Conservation (phyloP, 2,888 invertebrate genomes). For the Netelia virgata region DNA sequence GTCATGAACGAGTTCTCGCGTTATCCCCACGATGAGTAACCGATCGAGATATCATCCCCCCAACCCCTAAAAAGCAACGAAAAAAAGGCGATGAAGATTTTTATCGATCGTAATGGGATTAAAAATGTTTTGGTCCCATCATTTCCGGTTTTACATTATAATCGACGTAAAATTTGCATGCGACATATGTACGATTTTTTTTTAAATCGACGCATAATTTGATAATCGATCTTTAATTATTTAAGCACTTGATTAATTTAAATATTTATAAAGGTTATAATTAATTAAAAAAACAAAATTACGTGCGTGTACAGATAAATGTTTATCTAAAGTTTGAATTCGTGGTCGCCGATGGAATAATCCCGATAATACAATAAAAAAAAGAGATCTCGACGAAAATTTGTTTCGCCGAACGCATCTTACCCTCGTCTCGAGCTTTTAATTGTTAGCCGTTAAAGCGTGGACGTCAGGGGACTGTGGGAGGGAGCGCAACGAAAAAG, state of each 20-base stretch:
- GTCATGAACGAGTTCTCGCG: constrained; percentile 76
- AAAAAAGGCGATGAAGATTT: background rate
- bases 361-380: constrained; percentile 72
- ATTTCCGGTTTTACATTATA: background rate
- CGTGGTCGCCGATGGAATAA: constrained; percentile 19
- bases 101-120: constrained; percentile 22
- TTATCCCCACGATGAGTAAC: constrained; percentile 69
- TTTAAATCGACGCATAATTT: background rate
- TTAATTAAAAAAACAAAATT: background rate
- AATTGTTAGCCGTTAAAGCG: constrained; percentile 81
- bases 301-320: background rate
- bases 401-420: constrained; percentile 75
- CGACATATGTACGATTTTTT: background rate
- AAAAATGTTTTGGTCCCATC: constrained; percentile 8
- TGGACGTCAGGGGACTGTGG: constrained; percentile 50
- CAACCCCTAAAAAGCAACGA: constrained; percentile 17
- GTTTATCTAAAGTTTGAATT: background rate
- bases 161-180: background rate
- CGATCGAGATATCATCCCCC: constrained; percentile 40
- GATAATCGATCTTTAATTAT: background rate
- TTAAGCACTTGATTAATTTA: no score
- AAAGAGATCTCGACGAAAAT: constrained; percentile 78
- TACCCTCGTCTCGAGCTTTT: constrained; percentile 72
- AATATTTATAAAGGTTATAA: no score
- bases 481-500: constrained; percentile 48